phyloP scores from a whole-genome alignment of 1,140 invertebrate genomes.

The Paralvinella palmiformis region DNA sequence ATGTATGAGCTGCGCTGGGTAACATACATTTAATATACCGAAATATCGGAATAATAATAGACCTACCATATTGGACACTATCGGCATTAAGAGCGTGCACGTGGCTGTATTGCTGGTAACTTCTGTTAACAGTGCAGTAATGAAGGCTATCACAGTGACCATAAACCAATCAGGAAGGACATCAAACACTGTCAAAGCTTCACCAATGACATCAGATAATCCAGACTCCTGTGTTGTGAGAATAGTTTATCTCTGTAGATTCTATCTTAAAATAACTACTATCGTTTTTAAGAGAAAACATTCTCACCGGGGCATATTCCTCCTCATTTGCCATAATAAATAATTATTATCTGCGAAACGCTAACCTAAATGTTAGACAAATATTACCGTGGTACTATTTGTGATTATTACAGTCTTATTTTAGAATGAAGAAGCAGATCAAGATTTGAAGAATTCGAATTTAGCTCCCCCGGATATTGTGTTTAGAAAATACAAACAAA shows the following conservation, averaged over 20 bases:
- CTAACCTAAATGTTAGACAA: neutral
- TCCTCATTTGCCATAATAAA: neutral
- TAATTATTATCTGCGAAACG: neutral
- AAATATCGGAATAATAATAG: neutral
- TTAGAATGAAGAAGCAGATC: neutral
- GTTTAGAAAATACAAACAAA: neutral
- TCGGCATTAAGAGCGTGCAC: constrained; percentile 75
- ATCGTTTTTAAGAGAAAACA: neutral
- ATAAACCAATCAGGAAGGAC: constrained; percentile 19
- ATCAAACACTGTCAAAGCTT: constrained; percentile 26
- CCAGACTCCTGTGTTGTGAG: constrained; percentile 28
- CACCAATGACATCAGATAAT: constrained; percentile 34
- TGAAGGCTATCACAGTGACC: constrained; percentile 3
- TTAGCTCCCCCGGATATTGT: neutral
- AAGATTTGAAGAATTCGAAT: neutral
- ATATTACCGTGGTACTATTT: neutral
- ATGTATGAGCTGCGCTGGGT: neutral
- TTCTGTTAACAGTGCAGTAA: constrained; percentile 60
- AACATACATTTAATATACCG: neutral
- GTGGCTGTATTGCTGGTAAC: constrained; percentile 79
- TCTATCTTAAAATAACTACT: neutral
- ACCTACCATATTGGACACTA: constrained; percentile 68
- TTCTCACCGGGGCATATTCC: neutral
- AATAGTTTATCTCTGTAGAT: neutral
- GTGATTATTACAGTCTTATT: neutral